Base-by-base conservation (phyloP, 2,113 vertebrate species). In the Pipra filicauda region DNA sequence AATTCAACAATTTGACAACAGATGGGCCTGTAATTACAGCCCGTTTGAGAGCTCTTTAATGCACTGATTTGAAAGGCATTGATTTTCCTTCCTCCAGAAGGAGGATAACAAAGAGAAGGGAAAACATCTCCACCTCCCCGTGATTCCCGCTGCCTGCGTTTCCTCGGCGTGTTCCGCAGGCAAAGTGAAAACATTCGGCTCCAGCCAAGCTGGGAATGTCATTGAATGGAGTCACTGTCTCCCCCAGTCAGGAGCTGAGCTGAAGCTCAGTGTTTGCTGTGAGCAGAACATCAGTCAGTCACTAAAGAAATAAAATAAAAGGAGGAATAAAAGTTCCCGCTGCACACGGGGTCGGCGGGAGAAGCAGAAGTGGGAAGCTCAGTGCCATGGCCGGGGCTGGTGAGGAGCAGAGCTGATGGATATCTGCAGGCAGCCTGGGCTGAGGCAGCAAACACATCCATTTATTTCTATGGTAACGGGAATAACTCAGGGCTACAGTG, bases 401-500 rank as follows among this genome's bases (percentile, higher is more conserved):
- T 7, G 65, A 90, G 46, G 24, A 48, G 31, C 43, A 85, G n/a
- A 23, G 15, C 19, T 44, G 64, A 15, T 23, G 24, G 59, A 37
- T 65, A 28, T 21, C 35, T 70, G 51, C 35, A 77, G 75, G 9
- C 51, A 33, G 20, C 18, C 8, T 27, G 41, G 41, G 43, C 55
- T 57, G 79, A 43, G 59, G 37, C 66, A 91, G 61, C 52, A 82
- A 88, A 91, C 64, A 48, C 71, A 93, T 73, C 87, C 66, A 82
- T 74, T 73, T 88, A 91, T 94, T 96, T 88, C 90, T 94, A 88
- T 91, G 87, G 93, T 39, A 96, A 96, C 79, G 28, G 64, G 87
- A 88, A 81, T 80, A 88, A 85, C 83, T 81, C 84, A 46, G 78
- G 41, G 35, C 55, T 85, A 33, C 48, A 13, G 33, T 30, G 30